Evolutionary conservation across 2,113 vertebrate species (phyloP), one percentile per base, ranked within the genome.

Genomic region (Ciconia stormi): DNA sequence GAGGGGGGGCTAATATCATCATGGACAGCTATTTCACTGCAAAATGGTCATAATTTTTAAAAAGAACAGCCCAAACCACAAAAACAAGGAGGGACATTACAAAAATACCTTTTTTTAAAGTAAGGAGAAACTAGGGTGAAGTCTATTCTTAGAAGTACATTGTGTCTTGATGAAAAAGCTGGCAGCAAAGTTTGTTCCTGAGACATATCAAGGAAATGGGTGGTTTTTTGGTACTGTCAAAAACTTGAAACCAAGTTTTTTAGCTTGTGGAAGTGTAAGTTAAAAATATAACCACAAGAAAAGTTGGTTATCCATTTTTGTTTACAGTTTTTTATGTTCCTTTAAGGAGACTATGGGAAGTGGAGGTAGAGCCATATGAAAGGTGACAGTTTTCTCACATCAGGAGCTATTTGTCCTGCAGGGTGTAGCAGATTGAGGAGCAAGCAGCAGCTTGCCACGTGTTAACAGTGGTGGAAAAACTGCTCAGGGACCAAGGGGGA

Each of bases 81-180:
- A 90, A 94, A 29, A 1, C 58, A 78, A 74, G 30, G 36, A 93
- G 49, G 49, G 8, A 56, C 11, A 46, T 46, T 82, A 74, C 49
- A 78, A 84, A 93, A 89, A 63, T 22, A 81, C 16, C 26, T n/a
- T 49, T n/a, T 52, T 63, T 71, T 34, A 21, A 86, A 73, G 55
- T 38, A 80, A 83, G 69, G 66, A 82, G 59, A 88, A 91, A 88
- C 16, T 1, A 13, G 30, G 18, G 40, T 47, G 46, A 97, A 76
- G 26, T 71, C 70, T 97, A 79, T 96, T 96, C 82, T 91, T 95
- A 79, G 93, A 92, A 13, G 65, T 49, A 50, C 89, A 93, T 95
- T 92, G 83, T 95, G 50, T 95, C 73, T 77, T 58, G 55, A 55
- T 76, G 25, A 82, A 70, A 92, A 94, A 90, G 36, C 61, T 94